phyloP scores from a whole-genome alignment of 2,888 invertebrate genomes.

The Caenorhabditis parvicauda region DNA sequence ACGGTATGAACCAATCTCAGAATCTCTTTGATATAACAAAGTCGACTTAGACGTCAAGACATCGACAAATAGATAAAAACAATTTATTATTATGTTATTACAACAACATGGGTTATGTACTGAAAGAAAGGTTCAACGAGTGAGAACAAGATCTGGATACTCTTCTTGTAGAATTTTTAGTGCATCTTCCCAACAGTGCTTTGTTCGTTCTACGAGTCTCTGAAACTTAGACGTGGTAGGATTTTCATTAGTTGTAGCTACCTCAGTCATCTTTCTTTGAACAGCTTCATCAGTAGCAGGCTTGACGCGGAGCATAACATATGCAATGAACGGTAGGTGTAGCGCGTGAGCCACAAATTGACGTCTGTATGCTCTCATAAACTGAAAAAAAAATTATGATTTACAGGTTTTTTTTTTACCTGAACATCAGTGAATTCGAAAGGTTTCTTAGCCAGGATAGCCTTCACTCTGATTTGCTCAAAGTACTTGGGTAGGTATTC shows the following conservation, averaged over 20 bases:
- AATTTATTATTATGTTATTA: no score
- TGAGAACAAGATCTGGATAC: no score
- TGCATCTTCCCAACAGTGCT: constrained; percentile 36
- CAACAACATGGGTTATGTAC: no score
- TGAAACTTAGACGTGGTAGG: constrained; percentile 5
- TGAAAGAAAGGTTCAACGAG: no score
- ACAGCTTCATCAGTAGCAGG: constrained; percentile 13
- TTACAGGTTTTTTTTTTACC: not conserved
- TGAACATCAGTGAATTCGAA: constrained; percentile 17
- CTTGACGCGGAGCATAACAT: constrained; percentile 30
- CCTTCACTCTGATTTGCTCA: constrained; percentile 11
- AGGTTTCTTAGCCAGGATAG: constrained; percentile 7
- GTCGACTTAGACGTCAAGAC: no score
- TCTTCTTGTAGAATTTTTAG: constrained; percentile 23
- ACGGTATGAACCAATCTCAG: no score
- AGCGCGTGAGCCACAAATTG: constrained; percentile 33
- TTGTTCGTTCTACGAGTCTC: constrained; percentile 19
- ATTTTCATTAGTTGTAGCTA: not conserved
- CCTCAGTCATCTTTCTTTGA: constrained; percentile 15
- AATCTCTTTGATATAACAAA: no score
- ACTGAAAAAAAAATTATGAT: constrained; percentile 8
- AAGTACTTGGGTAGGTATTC: constrained; percentile 23
- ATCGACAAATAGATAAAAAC: no score
- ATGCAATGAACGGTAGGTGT: constrained; percentile 36
- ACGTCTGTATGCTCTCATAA: constrained; percentile 26